Percentiles rank a stretch among this genome's conserved stretches.
Conservation (phyloP, 2,797 vertebrate species). For the Gymnothorax reevesii region DNA sequence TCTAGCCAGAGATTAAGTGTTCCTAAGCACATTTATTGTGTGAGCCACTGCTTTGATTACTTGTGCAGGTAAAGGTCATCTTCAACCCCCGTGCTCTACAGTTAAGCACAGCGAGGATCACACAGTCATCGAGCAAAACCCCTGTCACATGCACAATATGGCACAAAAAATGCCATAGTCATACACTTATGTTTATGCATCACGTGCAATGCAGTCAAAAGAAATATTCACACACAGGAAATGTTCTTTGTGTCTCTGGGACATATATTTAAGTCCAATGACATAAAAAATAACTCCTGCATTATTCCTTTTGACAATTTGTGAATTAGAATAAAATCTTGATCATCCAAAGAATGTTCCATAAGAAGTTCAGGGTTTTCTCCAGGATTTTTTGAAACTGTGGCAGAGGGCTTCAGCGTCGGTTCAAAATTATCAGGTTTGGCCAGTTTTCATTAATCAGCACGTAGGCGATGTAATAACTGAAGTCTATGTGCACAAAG, state of each 20-base stretch:
- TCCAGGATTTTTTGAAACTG: too few relatives aligned
- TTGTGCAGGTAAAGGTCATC: conserved; percentile 9
- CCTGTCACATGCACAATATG: not conserved
- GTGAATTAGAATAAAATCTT: not conserved
- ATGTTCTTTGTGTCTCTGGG: not conserved
- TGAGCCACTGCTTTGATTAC: not conserved
- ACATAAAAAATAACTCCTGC: not conserved
- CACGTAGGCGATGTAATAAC: too few relatives aligned
- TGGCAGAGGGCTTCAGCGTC: too few relatives aligned
- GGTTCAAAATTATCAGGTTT: too few relatives aligned
- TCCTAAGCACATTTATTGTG: not conserved
- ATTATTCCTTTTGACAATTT: not conserved
- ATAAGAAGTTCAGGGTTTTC: too few relatives aligned
- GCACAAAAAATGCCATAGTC: not conserved
- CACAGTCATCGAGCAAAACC: not conserved
- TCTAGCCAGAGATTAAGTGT: too few relatives aligned
- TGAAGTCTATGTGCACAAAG: too few relatives aligned
- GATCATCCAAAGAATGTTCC: not conserved
- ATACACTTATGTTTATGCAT: not conserved
- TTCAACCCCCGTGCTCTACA: not conserved
- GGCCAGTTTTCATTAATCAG: too few relatives aligned
- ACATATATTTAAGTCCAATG: not conserved
- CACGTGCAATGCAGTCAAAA: not conserved
- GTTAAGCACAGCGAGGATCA: conserved; percentile 8
- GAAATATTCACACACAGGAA: not conserved